These are phyloP conservation scores for Calephelis nemesis DNA, from an alignment of 1,140 invertebrate species.

Conservation along the genomic window DNA sequence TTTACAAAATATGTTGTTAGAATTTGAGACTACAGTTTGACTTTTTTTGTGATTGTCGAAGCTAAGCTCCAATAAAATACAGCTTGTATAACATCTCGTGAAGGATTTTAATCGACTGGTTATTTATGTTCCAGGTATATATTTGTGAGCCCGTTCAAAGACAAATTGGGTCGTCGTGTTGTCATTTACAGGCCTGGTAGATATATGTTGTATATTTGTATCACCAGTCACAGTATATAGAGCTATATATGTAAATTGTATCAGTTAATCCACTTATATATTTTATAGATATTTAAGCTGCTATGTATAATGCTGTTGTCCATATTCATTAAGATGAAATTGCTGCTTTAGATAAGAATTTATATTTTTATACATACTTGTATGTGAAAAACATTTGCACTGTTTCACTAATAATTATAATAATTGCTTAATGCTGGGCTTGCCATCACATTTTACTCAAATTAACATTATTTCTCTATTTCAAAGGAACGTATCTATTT, in stretches of 20 bases:
- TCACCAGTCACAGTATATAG: constrained; percentile 11
- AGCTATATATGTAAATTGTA: constrained; percentile 19
- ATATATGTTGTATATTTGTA: constrained; percentile 23
- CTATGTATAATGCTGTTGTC: not conserved
- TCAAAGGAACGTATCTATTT: too few relatives aligned
- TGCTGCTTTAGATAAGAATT: too few relatives aligned
- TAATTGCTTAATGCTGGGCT: too few relatives aligned
- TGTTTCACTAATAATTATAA: too few relatives aligned
- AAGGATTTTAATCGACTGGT: not conserved
- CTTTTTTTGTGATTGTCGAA: not conserved
- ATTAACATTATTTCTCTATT: too few relatives aligned
- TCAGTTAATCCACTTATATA: not conserved
- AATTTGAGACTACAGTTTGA: not conserved
- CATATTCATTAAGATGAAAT: too few relatives aligned
- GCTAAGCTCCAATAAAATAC: too few relatives aligned
- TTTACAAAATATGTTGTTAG: too few relatives aligned
- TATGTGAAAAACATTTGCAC: too few relatives aligned
- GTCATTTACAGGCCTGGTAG: constrained; percentile 88
- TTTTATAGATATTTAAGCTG: not conserved
- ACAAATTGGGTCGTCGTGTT: constrained; percentile 86
- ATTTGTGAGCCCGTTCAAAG: constrained; percentile 89
- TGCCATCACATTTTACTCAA: too few relatives aligned
- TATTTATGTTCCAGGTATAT: constrained; percentile 79
- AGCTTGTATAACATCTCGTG: not conserved
- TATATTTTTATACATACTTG: too few relatives aligned